Evolutionary conservation across 2,888 invertebrate species (phyloP), one percentile per base, ranked within the genome.

Genomic region (Lobophora halterata): DNA sequence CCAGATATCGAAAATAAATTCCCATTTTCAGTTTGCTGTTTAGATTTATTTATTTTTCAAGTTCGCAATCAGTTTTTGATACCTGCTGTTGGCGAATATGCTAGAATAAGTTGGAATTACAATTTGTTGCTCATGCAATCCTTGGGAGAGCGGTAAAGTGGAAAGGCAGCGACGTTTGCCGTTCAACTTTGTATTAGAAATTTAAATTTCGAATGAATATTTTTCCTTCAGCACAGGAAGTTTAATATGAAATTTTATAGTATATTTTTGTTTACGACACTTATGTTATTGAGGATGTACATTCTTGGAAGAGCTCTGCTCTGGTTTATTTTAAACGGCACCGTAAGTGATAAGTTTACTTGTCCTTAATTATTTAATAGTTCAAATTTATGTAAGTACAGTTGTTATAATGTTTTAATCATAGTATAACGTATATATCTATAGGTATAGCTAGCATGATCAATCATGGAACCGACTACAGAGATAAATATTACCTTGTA

Each of bases 1-100:
- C 57, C 52, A 56, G 65, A 67, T 70, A 74, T 73, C 61, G 63
- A 65, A 69, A 64, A 62, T 54, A 60, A 46, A 65, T 66, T 70
- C 58, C 54, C 56, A 57, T 65, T 65, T 62, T 49, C 45, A 46
- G 46, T 52, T 45, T n/a, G 24, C n/a, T 29, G 24, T 38, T 33
- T 40, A 37, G 33, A 42, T 40, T 36, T 34, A 37, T 49, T 55
- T 47, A 21, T 23, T 30, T 20, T 35, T 28, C 34, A 29, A 31
- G 24, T 40, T 28, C 17, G 33, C 34, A 35, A 32, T 48, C 42
- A 13, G 28, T 46, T 39, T 44, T 40, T 48, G 40, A 48, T 48
- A 37, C 16, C 21, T 10, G 25, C 33, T 27, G 34, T 35, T 23
- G 35, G 33, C 36, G 27, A 19, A 10, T 18, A 34, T 9, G 5